A percentile compares a stretch with the other conserved stretches of the same genome.
These are phyloP conservation scores for Drosophila paranaensis DNA, from an alignment of 2,888 invertebrate species.

Conservation along the genomic window DNA sequence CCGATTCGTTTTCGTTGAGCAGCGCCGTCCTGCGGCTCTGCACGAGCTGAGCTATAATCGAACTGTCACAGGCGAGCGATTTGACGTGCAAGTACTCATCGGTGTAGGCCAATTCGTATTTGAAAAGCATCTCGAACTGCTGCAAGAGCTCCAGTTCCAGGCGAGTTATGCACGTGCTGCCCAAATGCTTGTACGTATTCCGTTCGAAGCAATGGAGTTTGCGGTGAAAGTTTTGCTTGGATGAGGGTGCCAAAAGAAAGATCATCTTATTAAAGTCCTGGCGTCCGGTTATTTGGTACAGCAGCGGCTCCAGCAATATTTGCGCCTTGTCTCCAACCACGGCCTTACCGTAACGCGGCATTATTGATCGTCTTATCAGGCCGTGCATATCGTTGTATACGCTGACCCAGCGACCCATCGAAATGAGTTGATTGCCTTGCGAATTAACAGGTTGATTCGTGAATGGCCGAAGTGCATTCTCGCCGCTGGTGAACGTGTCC, in stretches of 20 bases:
- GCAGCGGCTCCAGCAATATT: slow-evolving; percentile 14
- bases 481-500: background rate
- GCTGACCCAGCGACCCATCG: slow-evolving; percentile 42
- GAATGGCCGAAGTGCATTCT: background rate
- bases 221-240: background rate
- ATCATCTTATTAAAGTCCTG: slow-evolving; percentile 7
- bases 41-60: slow-evolving; percentile 4
- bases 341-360: slow-evolving; percentile 18
- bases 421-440: background rate
- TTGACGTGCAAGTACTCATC: slow-evolving; percentile 16
- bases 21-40: background rate
- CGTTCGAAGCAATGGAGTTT: slow-evolving; percentile 49
- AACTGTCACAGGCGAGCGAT: slow-evolving; percentile 4
- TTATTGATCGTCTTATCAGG: slow-evolving; percentile 19
- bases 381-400: slow-evolving; percentile 2
- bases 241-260: slow-evolving; percentile 24
- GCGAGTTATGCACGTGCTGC: slow-evolving; percentile 25
- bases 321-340: background rate
- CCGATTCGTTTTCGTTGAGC: background rate
- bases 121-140: slow-evolving; percentile 40
- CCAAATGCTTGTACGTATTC: slow-evolving; percentile 16
- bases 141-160: slow-evolving; percentile 25
- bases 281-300: slow-evolving; percentile 21
- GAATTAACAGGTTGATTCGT: background rate
- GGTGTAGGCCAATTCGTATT: slow-evolving; percentile 39